Conservation (phyloP, 92 coral and sea anemone species). For the Epizoanthus rinbou region DNA sequence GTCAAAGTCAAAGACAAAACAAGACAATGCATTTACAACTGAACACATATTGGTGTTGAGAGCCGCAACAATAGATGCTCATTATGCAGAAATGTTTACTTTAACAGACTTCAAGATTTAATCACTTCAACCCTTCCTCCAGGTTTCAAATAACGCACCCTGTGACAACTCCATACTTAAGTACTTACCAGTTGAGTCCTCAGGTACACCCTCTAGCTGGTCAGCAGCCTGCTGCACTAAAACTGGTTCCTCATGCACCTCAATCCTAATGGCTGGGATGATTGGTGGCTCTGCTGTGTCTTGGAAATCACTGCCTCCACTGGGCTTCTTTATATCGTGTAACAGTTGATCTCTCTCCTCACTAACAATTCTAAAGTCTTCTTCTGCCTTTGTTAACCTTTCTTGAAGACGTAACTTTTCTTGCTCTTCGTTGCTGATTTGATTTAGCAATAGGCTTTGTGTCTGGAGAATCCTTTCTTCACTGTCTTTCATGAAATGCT, state of each 20-base stretch:
- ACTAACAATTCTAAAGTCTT: conserved; percentile 64
- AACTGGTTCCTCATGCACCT: conserved; percentile 77
- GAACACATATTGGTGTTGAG: too few species aligned
- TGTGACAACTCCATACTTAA: too few species aligned
- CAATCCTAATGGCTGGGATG: conserved; percentile 59
- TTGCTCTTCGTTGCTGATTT: conserved; percentile 73
- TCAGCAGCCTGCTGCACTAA: conserved; percentile 63
- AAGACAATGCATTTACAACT: too few species aligned
- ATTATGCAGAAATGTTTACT: not conserved
- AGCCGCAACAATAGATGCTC: not conserved
- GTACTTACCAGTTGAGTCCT: conserved; percentile 38
- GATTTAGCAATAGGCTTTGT: conserved; percentile 68
- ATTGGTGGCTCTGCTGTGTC: conserved; percentile 59
- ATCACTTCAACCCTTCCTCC: not conserved
- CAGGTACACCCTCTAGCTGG: conserved; percentile 74
- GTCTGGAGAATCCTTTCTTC: conserved; percentile 80
- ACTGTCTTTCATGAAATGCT: conserved; percentile 67
- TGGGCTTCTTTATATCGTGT: conserved; percentile 62
- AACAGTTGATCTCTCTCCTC: conserved; percentile 74
- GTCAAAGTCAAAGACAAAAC: too few species aligned
- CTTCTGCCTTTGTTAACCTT: conserved; percentile 51
- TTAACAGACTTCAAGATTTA: not conserved
- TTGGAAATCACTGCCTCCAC: conserved; percentile 49
- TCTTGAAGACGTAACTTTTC: conserved; percentile 68
- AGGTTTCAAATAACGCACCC: too few species aligned